Evolutionary conservation across 2,888 invertebrate genomes (phyloP), one percentile per base, ranked within the genome.

Genomic region (Deladenus siricidicola): DNA sequence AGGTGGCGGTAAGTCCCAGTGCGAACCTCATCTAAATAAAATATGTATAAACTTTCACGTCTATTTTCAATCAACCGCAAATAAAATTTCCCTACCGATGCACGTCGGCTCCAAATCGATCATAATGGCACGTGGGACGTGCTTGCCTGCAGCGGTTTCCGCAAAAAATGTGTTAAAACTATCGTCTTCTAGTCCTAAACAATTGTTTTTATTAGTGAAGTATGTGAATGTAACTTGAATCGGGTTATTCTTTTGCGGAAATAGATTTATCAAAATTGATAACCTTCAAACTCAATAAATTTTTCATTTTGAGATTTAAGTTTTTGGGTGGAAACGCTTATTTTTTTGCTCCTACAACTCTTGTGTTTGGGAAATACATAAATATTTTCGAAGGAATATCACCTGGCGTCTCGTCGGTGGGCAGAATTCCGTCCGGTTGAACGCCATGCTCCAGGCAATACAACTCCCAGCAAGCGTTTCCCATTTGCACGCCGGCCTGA

Each of bases 391-490:
- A n/a, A n/a, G n/a, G n/a, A 14, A 34, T 34, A 34, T 34, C 21
- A 55, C 55, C 55, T 23, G 43, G 21, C 43, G 63, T 66, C 58
- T 64, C 63, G 49, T 73, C 70, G 0, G 68, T 62, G 29, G 69
- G 68, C 65, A 75, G 69, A 55, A 65, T 68, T 23, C 79, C 79
- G 70, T 82, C 82, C 29, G 83, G 83, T 28, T 55, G 55, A 69
- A 83, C 83, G 44, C 82, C 83, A 73, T 83, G 82, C 69, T 83
- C 83, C 67, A 83, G 75, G 69, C 83, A 84, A 55, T 44, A 55
- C 21, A 42, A 23, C 17, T 55, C 55, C 84, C 83, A 84, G 73
- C 83, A 84, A 3, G 69, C 69, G 42, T 69, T 69, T 1, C 69
- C 69, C 24, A 69, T 69, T 42, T 69, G 69, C 3, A 69, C 69